Evolutionary conservation across 2,797 vertebrate species (phyloP).

Genomic region (Halcyon badia): DNA sequence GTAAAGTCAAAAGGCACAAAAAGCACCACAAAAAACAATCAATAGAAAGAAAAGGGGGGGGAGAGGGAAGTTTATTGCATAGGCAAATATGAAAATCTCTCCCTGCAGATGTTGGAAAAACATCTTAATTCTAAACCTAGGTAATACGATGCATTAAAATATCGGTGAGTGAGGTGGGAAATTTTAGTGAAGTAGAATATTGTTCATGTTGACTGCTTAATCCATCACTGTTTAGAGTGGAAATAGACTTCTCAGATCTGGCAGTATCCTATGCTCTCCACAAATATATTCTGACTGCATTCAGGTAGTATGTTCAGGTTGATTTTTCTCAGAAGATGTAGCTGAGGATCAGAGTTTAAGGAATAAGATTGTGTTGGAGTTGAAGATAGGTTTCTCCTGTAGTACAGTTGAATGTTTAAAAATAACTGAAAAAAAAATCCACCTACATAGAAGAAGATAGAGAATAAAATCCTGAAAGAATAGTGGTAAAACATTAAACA

Average conservation of each 20-base stretch:
- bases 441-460: background rate
- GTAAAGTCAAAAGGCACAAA: background rate
- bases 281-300: background rate
- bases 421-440: background rate
- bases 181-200: background rate
- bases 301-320: rapidly evolving
- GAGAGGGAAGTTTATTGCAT: background rate
- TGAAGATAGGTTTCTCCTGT: background rate
- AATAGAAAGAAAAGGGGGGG: background rate
- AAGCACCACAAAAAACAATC: rapidly evolving
- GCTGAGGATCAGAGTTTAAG: background rate
- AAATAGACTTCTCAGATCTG: background rate
- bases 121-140: background rate
- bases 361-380: background rate
- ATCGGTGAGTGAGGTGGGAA: background rate
- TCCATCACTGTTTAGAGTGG: background rate
- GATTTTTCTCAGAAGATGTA: background rate
- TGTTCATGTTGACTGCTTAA: background rate
- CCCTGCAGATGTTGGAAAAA: background rate
- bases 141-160: background rate
- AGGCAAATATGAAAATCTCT: background rate
- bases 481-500: background rate
- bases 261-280: background rate
- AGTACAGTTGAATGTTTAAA: background rate
- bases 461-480: background rate